phyloP scores from a whole-genome alignment of 92 coral and sea anemone species.

The Umimayanthus kanabou region DNA sequence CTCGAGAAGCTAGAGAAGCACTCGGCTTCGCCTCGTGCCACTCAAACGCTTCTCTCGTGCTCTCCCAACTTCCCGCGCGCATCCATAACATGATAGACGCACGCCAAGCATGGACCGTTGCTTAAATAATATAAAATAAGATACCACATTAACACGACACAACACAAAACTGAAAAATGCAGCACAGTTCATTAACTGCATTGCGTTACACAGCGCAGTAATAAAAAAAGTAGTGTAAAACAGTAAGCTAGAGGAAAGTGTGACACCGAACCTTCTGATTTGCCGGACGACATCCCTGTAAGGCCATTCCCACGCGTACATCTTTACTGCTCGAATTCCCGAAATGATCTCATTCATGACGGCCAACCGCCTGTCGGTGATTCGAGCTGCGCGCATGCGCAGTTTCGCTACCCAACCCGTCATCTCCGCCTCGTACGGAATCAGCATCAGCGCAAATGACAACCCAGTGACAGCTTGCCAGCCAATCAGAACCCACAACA shows the following conservation, averaged over 20 bases:
- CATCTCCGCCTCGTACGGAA: slow-evolving; percentile 97
- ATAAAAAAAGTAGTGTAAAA: too few species aligned
- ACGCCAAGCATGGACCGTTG: too few species aligned
- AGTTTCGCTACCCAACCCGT: slow-evolving; percentile 96
- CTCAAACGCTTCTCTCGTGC: too few species aligned
- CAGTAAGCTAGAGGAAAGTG: too few species aligned
- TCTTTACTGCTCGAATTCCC: slow-evolving; percentile 91
- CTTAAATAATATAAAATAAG: too few species aligned
- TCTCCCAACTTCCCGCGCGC: too few species aligned
- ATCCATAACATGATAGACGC: too few species aligned
- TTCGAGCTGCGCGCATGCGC: slow-evolving; percentile 88
- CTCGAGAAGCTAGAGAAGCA: too few species aligned
- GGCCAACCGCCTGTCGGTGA: slow-evolving; percentile 83
- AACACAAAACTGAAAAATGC: too few species aligned
- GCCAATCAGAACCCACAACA: slow-evolving; percentile 85
- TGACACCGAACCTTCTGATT: slow-evolving; percentile 60
- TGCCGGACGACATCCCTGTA: slow-evolving; percentile 78
- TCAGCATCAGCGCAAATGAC: slow-evolving; percentile 87
- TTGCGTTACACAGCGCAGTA: not conserved
- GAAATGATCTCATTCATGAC: slow-evolving; percentile 91
- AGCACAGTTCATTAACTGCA: too few species aligned
- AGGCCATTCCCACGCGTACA: slow-evolving; percentile 98
- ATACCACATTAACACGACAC: too few species aligned
- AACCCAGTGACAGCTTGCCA: slow-evolving; percentile 95
- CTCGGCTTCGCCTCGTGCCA: too few species aligned